phyloP scores from a whole-genome alignment of 2,888 invertebrate species.

The Epiblema foenella region DNA sequence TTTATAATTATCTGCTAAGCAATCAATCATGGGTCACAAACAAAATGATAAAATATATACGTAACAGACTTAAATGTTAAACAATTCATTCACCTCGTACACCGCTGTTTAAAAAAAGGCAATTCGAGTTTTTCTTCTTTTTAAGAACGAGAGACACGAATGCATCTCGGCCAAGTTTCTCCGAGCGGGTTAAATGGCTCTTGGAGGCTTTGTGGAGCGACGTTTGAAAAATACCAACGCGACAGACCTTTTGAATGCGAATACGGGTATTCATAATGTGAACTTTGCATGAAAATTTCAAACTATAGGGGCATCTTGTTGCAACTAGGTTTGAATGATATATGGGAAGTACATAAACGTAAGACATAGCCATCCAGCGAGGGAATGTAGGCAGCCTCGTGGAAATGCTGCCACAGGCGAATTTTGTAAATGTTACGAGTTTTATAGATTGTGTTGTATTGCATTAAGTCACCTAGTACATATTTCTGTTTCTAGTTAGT shows the following conservation, averaged over 20 bases:
- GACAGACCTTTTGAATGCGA: slow-evolving; percentile 16
- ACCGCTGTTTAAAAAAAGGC: not conserved
- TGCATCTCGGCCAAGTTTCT: slow-evolving; percentile 30
- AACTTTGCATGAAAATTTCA: slow-evolving; percentile 8
- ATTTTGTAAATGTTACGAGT: too few relatives aligned
- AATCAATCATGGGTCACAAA: not conserved
- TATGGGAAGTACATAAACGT: too few relatives aligned
- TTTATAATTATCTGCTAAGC: too few relatives aligned
- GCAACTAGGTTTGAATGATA: not conserved
- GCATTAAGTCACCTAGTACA: not conserved
- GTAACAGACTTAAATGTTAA: too few relatives aligned
- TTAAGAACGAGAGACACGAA: slow-evolving; percentile 22
- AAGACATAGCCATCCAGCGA: too few relatives aligned
- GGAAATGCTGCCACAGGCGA: too few relatives aligned
- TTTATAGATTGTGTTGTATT: too few relatives aligned
- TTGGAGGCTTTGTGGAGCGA: slow-evolving; percentile 4
- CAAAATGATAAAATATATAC: not conserved
- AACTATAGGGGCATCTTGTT: not conserved
- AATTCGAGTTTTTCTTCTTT: slow-evolving; percentile 8
- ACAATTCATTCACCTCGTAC: not conserved
- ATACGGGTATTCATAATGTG: not conserved
- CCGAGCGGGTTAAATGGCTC: slow-evolving; percentile 24
- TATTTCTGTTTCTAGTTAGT: not conserved
- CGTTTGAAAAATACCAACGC: not conserved
- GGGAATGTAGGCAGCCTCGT: too few relatives aligned